Base-by-base conservation (phyloP, 2,113 vertebrate genomes). In the Tupaia tana region DNA sequence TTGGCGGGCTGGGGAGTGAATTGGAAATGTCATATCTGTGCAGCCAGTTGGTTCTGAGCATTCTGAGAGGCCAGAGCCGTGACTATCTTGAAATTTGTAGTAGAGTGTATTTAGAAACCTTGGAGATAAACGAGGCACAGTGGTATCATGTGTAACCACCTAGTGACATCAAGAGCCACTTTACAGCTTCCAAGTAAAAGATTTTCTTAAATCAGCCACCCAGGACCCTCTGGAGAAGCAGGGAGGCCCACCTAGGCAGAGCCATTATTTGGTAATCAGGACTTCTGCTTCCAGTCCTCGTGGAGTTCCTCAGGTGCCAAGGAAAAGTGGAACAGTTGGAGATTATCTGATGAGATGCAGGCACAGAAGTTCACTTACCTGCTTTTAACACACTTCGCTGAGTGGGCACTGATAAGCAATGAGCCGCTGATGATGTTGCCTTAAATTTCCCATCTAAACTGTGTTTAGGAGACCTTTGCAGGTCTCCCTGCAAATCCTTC, bases 21-120 rank as follows among this genome's bases (percentile, higher is more conserved):
- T 16, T n/a, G 58, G 74, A 92, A 69, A 54, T 31, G 13, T 13
- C 34, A 1, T 93, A 67, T 95, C 95, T 96, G 43, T 54, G 85
- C 6, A 7, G 63, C 59, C 87, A 81, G 75, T 24, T 71, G 75
- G 64, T 58, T 69, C 80, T 94, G 71, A 84, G 94, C 34, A 13
- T 82, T 83, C 52, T 29, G 27, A 1, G 9, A 25, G 20, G 67
- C 70, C 84, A 89, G 66, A 18, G 87, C 88, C 82, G 22, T 9
- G 52, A 43, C 84, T 83, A 31, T 96, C 92, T 89, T 77, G 91
- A 87, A 84, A n/a, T 85, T 66, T 14, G 18, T 11, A 64, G 85
- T 14, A 20, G 29, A 58, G n/a, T 58, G 67, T 94, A 89, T 95
- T 94, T 89, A 94, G 89, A 73, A 90, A 84, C 78, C 34, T 66